These are phyloP conservation scores for Amphipoea oculea DNA, from an alignment of 2,888 invertebrate species.

Conservation along the genomic window DNA sequence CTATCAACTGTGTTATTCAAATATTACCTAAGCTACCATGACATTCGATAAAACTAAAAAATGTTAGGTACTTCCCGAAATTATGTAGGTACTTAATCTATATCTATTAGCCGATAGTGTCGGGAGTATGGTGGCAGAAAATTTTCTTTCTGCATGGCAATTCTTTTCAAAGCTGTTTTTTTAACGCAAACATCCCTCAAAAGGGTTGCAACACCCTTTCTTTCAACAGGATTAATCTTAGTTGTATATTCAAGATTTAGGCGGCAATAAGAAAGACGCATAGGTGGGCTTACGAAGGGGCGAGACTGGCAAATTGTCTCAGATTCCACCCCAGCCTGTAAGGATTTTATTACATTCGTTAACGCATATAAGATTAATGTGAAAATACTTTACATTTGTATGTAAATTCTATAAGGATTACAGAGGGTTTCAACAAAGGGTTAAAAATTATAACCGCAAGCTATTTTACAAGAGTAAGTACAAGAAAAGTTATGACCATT, in stretches of 20 bases:
- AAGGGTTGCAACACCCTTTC: constrained; percentile 87
- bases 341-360: constrained; percentile 90
- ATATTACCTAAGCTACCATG: neutral
- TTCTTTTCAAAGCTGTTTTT: constrained; percentile 52
- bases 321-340: constrained; percentile 83
- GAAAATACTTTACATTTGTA: constrained; percentile 84
- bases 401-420: constrained; percentile 79
- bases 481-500: constrained; percentile 5
- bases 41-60: neutral
- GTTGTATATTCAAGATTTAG: constrained; percentile 90
- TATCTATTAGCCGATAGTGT: neutral
- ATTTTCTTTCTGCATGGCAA: constrained; percentile 5
- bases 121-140: neutral
- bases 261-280: constrained; percentile 90
- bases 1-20: constrained; percentile 26
- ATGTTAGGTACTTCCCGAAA: neutral
- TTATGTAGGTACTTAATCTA: neutral
- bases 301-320: constrained; percentile 88
- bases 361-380: constrained; percentile 88
- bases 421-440: constrained; percentile 57
- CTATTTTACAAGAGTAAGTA: constrained; percentile 9
- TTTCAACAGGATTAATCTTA: constrained; percentile 89
- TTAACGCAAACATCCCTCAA: constrained; percentile 70
- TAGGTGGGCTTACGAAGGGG: constrained; percentile 89
- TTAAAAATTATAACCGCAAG: constrained; percentile 57